phyloP scores from a whole-genome alignment of 2,797 vertebrate species.

The Hydrolagus colliei region DNA sequence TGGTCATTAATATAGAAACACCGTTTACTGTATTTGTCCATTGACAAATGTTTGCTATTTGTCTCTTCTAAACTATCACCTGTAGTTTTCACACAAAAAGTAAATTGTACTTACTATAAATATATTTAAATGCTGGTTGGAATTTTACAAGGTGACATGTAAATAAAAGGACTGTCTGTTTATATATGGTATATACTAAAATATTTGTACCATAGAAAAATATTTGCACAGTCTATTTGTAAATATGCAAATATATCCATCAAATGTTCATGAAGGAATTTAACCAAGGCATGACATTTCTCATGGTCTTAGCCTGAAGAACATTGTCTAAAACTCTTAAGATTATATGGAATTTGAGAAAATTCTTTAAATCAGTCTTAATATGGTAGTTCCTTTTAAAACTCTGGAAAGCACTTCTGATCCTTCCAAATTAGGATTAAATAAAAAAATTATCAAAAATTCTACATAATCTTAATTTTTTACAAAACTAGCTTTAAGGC shows the following conservation, averaged over 20 bases:
- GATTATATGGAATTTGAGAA: neutral
- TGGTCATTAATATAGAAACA: neutral
- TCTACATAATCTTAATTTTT: too few species aligned
- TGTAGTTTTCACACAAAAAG: neutral
- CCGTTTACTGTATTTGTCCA: neutral
- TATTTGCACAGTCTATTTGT: neutral
- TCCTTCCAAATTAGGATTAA: too few species aligned
- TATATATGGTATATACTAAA: neutral
- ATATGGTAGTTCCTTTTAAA: too few species aligned
- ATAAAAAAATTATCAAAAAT: too few species aligned
- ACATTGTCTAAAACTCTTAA: neutral
- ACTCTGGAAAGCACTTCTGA: too few species aligned
- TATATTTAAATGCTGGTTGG: neutral
- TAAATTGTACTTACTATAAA: neutral
- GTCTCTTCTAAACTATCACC: neutral
- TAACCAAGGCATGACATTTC: neutral
- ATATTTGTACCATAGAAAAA: neutral
- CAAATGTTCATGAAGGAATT: neutral
- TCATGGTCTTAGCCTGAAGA: neutral
- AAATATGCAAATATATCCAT: constrained; percentile 6
- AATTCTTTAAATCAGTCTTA: neutral
- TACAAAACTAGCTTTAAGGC: too few species aligned
- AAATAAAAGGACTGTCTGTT: neutral
- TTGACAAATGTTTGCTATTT: neutral
- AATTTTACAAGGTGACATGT: neutral